Conservation (phyloP, 1,140 invertebrate genomes). For the Drosophila carrolli region DNA sequence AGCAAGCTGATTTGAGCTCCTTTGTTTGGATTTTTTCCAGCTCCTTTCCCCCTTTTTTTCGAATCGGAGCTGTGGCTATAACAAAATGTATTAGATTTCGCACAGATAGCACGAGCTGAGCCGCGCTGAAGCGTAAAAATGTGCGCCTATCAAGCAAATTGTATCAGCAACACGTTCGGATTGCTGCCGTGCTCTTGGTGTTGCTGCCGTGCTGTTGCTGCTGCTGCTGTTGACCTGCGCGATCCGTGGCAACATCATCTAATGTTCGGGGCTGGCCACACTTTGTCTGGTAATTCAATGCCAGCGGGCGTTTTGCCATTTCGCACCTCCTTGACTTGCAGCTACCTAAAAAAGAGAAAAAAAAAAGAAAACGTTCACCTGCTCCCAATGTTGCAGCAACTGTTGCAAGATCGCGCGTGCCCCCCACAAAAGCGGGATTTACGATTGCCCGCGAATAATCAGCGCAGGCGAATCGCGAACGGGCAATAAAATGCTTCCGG, state of each 20-base stretch:
- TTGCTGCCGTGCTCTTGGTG: constrained; percentile 35
- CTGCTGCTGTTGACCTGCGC: constrained; percentile 58
- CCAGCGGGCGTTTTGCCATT: constrained; percentile 78
- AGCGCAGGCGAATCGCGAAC: constrained; percentile 72
- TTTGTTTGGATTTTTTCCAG: constrained; percentile 19
- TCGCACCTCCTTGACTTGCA: constrained; percentile 79
- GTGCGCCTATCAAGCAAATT: constrained; percentile 81
- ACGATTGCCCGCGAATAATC: constrained; percentile 70
- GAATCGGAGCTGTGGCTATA: constrained; percentile 48
- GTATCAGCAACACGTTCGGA: constrained; percentile 79
- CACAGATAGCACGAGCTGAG: constrained; percentile 62
- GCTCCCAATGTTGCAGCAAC: constrained; percentile 49
- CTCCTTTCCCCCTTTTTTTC: constrained; percentile 21
- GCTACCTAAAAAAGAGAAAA: constrained; percentile 55
- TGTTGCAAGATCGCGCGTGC: constrained; percentile 67
- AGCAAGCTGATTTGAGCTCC: constrained; percentile 55
- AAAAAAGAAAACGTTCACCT: constrained; percentile 46
- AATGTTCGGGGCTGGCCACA: constrained; percentile 74
- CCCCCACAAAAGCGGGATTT: constrained; percentile 77
- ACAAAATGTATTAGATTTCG: constrained; percentile 83
- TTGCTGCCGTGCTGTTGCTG: constrained; percentile 24
- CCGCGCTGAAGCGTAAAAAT: constrained; percentile 75
- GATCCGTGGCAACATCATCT: constrained; percentile 71
- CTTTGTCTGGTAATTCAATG: constrained; percentile 82
- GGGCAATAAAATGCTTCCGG: constrained; percentile 82